phyloP scores from a whole-genome alignment of 2,888 invertebrate species.

The Dyspetes luteomarginatus region DNA sequence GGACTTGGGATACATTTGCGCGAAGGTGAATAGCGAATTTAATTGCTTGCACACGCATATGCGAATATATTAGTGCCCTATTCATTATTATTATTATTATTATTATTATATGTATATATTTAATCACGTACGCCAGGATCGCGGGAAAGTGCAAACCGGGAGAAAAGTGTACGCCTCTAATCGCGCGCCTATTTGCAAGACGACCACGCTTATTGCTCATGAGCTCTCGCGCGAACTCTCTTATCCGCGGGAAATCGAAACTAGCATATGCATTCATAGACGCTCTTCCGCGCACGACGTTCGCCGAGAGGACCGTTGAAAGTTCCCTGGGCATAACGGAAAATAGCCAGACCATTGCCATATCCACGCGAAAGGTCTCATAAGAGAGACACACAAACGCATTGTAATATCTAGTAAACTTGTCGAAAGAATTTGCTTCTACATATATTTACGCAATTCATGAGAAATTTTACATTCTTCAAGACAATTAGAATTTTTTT shows the following conservation, averaged over 20 bases:
- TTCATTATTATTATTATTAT: constrained; percentile 2
- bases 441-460: not conserved
- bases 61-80: not conserved
- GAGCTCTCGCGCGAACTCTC: not conserved
- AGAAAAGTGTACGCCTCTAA: constrained; percentile 18
- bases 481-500: not conserved
- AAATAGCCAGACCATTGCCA: constrained; percentile 39
- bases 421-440: not conserved
- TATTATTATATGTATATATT: not conserved
- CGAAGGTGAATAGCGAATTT: constrained; percentile 47
- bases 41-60: constrained; percentile 28
- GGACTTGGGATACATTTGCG: not conserved
- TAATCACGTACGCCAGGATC: constrained; percentile 12
- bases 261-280: constrained; percentile 14
- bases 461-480: not conserved
- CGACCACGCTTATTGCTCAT: not conserved
- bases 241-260: constrained; percentile 61
- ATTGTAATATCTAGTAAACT: not conserved
- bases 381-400: not conserved
- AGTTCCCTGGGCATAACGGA: constrained; percentile 41
- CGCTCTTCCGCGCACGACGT: constrained; percentile 21
- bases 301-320: constrained; percentile 1
- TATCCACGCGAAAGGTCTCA: not conserved
- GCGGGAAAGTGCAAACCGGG: constrained; percentile 45
- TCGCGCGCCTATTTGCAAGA: not conserved